A percentile compares a stretch with the other conserved stretches of the same genome.
phyloP scores from a whole-genome alignment of 2,888 invertebrate species.

The Campoplex nolae region DNA sequence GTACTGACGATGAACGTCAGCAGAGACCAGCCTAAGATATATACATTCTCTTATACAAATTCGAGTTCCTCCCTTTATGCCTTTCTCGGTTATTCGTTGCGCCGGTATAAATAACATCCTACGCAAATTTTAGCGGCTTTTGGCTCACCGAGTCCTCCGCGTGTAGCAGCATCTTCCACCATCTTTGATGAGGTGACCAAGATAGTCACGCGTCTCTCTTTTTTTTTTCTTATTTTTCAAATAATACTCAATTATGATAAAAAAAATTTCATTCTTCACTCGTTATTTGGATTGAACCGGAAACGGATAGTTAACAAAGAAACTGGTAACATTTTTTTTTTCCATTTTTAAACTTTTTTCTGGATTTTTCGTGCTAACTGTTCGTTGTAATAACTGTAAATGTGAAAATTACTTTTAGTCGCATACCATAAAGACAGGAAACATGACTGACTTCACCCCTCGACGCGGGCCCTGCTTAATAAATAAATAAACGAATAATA shows the following conservation, averaged over 20 bases:
- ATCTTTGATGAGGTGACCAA: slow-evolving; percentile 54
- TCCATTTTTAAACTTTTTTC: too few relatives aligned
- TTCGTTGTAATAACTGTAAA: too few relatives aligned
- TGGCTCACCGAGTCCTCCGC: slow-evolving; percentile 29
- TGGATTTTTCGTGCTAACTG: too few relatives aligned
- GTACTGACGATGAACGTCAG: slow-evolving; percentile 27
- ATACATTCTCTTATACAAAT: slow-evolving; percentile 21
- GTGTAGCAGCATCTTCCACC: slow-evolving; percentile 57
- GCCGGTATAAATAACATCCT: slow-evolving; percentile 65
- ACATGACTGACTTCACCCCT: not conserved
- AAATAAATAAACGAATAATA: not conserved
- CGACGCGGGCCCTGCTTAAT: not conserved
- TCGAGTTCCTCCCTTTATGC: slow-evolving; percentile 43
- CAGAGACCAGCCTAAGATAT: slow-evolving; percentile 29
- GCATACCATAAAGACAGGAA: not conserved
- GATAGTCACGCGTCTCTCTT: slow-evolving; percentile 2
- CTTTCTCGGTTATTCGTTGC: slow-evolving; percentile 56
- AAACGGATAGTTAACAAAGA: too few relatives aligned
- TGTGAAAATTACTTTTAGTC: not conserved
- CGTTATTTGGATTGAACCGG: too few relatives aligned
- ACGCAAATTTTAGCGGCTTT: slow-evolving; percentile 54
- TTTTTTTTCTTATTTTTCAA: not conserved
- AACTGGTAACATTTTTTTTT: too few relatives aligned
- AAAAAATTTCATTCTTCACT: not conserved
- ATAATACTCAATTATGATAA: not conserved